Evolutionary conservation across 2,797 vertebrate species (phyloP), one percentile per base, ranked within the genome.

Genomic region (Gymnoscopelus microlampas): DNA sequence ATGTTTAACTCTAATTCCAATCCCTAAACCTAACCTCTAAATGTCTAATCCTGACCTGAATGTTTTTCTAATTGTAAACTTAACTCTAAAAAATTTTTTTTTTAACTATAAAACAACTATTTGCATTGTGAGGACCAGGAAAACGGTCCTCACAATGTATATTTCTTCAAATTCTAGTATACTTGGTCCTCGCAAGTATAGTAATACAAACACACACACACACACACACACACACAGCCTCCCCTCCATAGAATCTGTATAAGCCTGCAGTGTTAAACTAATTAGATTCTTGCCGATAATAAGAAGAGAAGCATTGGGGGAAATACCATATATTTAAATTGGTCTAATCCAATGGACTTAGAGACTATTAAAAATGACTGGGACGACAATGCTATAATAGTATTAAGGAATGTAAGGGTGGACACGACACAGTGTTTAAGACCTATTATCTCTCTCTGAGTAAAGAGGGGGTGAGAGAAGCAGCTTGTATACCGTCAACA

Each of bases 181-280:
- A 19, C 19, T 19, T 19, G 19, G 19, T 19, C 19, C 19, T 19
- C 19, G 19, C 19, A 19, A 19, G 19, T 19, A 19, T 19, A 19
- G 19, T 19, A 1, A 19, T 1, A 19, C 19, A 19, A 3, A 35
- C 35, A 35, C 35, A 35, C 35, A 35, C 35, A 35, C 15, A 12
- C n/a, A 49, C 50, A 35, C 62, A 51, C 53, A 72, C 54, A 58
- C 50, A 12, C 35, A 51, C 0, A 19, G 66, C 32, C 48, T 29
- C 26, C 26, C 26, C 26, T 29, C 26, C 5, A 13, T 26, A 54
- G 53, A 50, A 66, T 58, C 56, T 26, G 10, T 48, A 59, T 58
- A 19, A 78, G 64, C 72, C 70, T 4, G 48, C 24, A 39, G 78
- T 56, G 61, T 57, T 70, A 11, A 68, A 68, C 74, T 72, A 79